Evolutionary conservation across 2,888 invertebrate species (phyloP).

Genomic region (Mystacides longicornis): DNA sequence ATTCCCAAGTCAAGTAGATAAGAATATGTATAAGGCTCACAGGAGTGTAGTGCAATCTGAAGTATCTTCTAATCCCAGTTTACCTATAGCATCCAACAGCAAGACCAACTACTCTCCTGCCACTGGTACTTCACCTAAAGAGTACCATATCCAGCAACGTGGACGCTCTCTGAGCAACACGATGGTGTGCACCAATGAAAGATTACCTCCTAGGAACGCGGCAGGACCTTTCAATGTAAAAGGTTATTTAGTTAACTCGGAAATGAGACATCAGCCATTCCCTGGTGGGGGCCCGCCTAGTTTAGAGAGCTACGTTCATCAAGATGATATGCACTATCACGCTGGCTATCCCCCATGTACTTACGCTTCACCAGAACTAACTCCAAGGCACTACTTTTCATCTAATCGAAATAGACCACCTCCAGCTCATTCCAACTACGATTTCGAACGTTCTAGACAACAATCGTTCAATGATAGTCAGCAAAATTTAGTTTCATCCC

Average conservation of each 20-base stretch:
- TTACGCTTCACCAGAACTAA: slow-evolving; percentile 22
- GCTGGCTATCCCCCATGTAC: slow-evolving; percentile 9
- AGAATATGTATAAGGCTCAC: slow-evolving; percentile 9
- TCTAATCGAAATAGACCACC: slow-evolving; percentile 13
- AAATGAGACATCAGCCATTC: slow-evolving; percentile 22
- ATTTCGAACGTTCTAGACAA: slow-evolving; percentile 12
- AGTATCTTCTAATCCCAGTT: not conserved
- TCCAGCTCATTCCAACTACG: not conserved
- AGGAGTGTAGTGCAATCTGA: slow-evolving; percentile 7
- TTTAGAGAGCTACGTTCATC: slow-evolving; percentile 17
- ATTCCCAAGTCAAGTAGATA: slow-evolving; percentile 6
- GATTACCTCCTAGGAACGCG: slow-evolving; percentile 14
- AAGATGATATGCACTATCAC: slow-evolving; percentile 11
- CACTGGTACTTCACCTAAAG: slow-evolving; percentile 12
- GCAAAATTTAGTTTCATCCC: slow-evolving; percentile 12
- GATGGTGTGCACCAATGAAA: slow-evolving; percentile 12
- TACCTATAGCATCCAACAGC: not conserved
- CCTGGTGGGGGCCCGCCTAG: slow-evolving; percentile 20
- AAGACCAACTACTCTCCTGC: slow-evolving; percentile 7
- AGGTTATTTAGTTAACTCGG: slow-evolving; percentile 19
- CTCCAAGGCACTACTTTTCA: slow-evolving; percentile 21
- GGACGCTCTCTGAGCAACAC: slow-evolving; percentile 22
- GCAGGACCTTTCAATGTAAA: slow-evolving; percentile 20
- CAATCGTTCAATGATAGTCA: slow-evolving; percentile 10
- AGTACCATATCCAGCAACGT: slow-evolving; percentile 18